Conservation (phyloP, 2,888 invertebrate genomes). For the Alcis repandata region DNA sequence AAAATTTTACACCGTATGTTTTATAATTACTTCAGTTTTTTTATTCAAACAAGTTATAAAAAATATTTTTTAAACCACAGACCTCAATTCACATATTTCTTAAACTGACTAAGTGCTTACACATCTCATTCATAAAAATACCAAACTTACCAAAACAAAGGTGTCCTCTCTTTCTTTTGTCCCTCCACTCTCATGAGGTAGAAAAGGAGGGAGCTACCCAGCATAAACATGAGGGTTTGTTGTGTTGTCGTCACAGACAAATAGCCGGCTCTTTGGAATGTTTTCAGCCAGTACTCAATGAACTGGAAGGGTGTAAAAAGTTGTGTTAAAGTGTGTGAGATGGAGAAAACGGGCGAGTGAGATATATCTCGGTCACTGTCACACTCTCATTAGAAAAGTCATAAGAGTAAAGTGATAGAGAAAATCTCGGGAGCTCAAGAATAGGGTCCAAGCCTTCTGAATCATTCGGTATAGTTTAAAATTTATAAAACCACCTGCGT, state of each 20-base stretch:
- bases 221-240: conserved; percentile 78
- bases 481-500: too few relatives aligned
- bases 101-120: neutral
- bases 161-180: conserved; percentile 72
- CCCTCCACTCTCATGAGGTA: conserved; percentile 82
- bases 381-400: too few relatives aligned
- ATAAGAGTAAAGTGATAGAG: too few relatives aligned
- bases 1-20: too few relatives aligned
- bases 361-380: too few relatives aligned
- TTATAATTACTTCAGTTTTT: too few relatives aligned
- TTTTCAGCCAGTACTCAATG: conserved; percentile 77
- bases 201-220: conserved; percentile 78
- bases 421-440: too few relatives aligned
- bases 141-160: conserved; percentile 73
- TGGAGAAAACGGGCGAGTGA: too few relatives aligned
- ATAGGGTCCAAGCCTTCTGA: too few relatives aligned
- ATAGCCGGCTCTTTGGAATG: conserved; percentile 66
- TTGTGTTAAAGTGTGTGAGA: neutral
- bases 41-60: too few relatives aligned
- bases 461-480: too few relatives aligned
- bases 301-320: conserved; percentile 58
- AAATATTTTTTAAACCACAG: too few relatives aligned
- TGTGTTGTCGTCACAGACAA: conserved; percentile 70
- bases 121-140: conserved; percentile 7
- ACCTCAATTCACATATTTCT: neutral